Evolutionary conservation across 2,113 vertebrate genomes (phyloP).

Genomic region (Megaleporinus macrocephalus): DNA sequence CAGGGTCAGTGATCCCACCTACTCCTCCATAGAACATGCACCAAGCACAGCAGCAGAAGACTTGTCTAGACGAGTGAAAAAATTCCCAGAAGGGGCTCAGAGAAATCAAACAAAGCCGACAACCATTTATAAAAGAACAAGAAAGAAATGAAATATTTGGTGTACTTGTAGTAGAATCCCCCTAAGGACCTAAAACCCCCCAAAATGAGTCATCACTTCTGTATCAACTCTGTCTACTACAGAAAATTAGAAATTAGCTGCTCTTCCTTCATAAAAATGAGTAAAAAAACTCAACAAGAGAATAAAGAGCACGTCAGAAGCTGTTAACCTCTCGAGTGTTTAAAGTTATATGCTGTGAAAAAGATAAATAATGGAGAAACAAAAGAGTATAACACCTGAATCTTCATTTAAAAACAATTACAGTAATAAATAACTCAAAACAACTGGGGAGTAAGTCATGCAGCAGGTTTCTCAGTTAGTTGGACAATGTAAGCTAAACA

Average conservation of each 20-base stretch:
- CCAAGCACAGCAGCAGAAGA: not conserved
- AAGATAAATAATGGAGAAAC: no score
- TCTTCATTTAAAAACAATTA: no score
- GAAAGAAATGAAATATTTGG: not conserved
- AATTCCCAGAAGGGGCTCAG: not conserved
- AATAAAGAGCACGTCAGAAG: not conserved
- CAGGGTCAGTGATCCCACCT: slow-evolving; percentile 13
- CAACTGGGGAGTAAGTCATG: no score
- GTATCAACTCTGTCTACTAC: not conserved
- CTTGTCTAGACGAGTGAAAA: slow-evolving; percentile 6
- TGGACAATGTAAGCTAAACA: no score
- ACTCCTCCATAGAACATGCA: not conserved
- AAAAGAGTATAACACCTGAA: no score
- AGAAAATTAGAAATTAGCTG: not conserved
- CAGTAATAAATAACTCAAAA: no score
- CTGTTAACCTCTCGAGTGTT: not conserved
- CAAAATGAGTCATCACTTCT: not conserved
- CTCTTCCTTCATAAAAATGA: not conserved
- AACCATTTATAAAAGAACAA: not conserved
- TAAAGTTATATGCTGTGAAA: not conserved
- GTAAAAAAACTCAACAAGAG: not conserved
- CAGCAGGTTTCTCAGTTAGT: no score
- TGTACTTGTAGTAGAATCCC: no score
- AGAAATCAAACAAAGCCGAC: not conserved
- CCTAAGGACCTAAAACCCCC: no score